Conservation (phyloP, 2,113 vertebrate genomes). For the Melospiza georgiana region DNA sequence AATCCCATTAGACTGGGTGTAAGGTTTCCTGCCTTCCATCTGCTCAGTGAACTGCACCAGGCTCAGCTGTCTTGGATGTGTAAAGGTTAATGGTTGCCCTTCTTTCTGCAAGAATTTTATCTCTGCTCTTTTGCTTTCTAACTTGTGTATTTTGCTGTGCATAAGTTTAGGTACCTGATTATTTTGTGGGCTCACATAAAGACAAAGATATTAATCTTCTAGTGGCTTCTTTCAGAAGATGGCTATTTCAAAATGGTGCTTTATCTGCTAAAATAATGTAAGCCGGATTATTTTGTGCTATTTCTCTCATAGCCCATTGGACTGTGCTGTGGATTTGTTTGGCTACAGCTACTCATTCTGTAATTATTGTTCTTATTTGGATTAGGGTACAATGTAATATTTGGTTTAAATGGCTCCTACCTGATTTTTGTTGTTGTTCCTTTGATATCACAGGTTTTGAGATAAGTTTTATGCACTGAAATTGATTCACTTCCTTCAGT, state of each 20-base stretch:
- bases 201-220: background rate
- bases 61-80: background rate
- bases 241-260: background rate
- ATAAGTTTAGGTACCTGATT: background rate
- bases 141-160: background rate
- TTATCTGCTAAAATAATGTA: background rate
- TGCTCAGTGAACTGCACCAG: background rate
- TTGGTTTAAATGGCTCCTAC: background rate
- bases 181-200: background rate
- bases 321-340: background rate
- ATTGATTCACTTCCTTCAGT: background rate
- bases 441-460: background rate
- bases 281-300: background rate
- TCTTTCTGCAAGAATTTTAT: background rate
- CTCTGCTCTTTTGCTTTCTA: background rate
- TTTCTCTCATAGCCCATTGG: background rate
- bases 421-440: background rate
- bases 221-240: background rate
- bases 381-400: background rate
- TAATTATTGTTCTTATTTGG: background rate
- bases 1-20: background rate
- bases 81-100: background rate
- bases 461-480: background rate
- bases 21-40: slow-evolving; percentile 21
- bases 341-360: background rate